Percentiles rank a stretch among this genome's conserved stretches.
These are phyloP conservation scores for Thumatha senex DNA, from an alignment of 2,888 invertebrate species.

Conservation along the genomic window DNA sequence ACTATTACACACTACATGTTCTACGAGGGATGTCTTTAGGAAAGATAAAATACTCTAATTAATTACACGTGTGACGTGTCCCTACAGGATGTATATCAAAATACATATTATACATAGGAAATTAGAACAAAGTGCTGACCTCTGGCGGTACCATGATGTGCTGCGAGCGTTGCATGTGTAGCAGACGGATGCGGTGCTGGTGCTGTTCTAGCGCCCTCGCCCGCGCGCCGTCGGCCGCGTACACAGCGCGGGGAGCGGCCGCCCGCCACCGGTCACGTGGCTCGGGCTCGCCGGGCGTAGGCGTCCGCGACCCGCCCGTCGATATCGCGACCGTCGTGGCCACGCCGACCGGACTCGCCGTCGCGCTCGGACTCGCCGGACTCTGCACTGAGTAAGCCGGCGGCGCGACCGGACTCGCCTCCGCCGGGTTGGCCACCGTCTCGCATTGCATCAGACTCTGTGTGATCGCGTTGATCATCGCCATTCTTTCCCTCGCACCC, in stretches of 20 bases:
- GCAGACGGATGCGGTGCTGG: conserved; percentile 85
- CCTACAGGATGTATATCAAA: too few species aligned
- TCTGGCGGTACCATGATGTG: conserved; percentile 88
- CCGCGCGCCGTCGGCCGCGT: conserved; percentile 50
- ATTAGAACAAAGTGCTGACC: conserved; percentile 29
- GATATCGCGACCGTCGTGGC: conserved; percentile 26
- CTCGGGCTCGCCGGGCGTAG: conserved; percentile 43
- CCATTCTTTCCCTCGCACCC: conserved; percentile 82
- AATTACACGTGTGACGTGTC: too few species aligned
- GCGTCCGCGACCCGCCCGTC: conserved; percentile 31
- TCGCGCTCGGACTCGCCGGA: conserved; percentile 64
- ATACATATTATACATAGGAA: too few species aligned
- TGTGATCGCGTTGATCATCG: conserved; percentile 94
- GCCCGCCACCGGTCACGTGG: conserved; percentile 21
- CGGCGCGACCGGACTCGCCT: conserved; percentile 68
- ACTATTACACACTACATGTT: too few species aligned
- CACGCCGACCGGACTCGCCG: conserved; percentile 32
- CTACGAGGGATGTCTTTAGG: too few species aligned
- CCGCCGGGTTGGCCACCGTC: conserved; percentile 76
- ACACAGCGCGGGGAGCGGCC: conserved; percentile 26
- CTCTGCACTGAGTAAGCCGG: conserved; percentile 84
- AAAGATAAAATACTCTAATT: too few species aligned
- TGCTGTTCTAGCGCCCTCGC: conserved; percentile 83
- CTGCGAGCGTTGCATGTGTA: conserved; percentile 92
- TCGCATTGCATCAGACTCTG: conserved; percentile 95